Conservation (phyloP, 2,888 invertebrate genomes). For the Vanessa cardui region DNA sequence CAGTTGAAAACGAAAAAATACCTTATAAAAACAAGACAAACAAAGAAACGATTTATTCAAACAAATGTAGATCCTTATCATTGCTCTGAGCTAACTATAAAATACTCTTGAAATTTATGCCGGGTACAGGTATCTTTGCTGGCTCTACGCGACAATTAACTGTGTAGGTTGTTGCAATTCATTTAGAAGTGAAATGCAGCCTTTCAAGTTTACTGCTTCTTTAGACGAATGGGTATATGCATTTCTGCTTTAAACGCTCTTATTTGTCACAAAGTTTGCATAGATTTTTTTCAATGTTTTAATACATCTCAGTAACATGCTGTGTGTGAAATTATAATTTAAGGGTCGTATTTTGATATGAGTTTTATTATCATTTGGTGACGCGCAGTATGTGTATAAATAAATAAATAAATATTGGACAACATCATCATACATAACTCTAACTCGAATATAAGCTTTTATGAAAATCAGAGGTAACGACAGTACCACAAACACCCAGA, state of each 20-base stretch:
- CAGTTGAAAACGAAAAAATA: no score
- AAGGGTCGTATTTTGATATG: no score
- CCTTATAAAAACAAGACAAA: no score
- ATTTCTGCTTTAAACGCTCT: background rate
- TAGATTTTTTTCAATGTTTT: background rate
- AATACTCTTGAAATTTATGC: constrained; percentile 7
- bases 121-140: constrained; percentile 1
- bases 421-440: no score
- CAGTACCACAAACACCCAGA: no score
- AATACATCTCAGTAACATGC: background rate
- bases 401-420: no score
- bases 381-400: no score
- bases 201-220: constrained; percentile 15
- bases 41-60: background rate
- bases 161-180: constrained; percentile 12
- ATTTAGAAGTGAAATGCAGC: constrained; percentile 11
- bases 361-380: no score
- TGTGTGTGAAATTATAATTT: background rate
- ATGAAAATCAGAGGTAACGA: no score
- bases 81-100: constrained; percentile 10
- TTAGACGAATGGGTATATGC: constrained; percentile 2
- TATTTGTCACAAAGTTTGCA: background rate
- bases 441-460: no score
- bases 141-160: constrained; percentile 11
- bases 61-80: background rate